Base-by-base conservation (phyloP, 2,113 vertebrate genomes). In the Xenotilapia flavipinnis region DNA sequence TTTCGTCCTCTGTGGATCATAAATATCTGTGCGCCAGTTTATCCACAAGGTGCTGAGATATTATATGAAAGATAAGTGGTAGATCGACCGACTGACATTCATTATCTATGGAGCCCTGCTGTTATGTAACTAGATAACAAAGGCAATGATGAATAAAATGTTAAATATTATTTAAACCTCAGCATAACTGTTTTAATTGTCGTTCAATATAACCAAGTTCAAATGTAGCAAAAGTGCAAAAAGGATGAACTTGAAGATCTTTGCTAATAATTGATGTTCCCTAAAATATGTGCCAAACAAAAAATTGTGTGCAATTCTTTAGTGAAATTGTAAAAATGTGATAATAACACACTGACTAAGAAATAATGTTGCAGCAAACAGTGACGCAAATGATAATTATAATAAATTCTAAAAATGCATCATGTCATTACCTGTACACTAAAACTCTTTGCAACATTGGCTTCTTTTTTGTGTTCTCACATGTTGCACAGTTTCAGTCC, bases 391-490 rank as follows among this genome's bases (percentile, higher is more conserved):
- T 51, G 10, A 75, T 75, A 19, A 73, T 26, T 3, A 12, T 28
- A 38, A 36, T 36, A 1, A 0, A 75, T 17, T 28, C 23, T 47
- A 5, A 23, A 65, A 54, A 15, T 9, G 21, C 31, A 33, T 80
- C 21, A 5, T 23, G 5, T 36, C 13, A 28, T 38, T 38, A 7
- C 9, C 2, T 83, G 73, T 11, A 28, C 15, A 40, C 3, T 19
- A 7, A 77, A 31, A n/a, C 7, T 1, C 36, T 4, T 82, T 79
- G 54, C 49, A 6, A 81, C 62, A 56, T 81, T 38, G 19, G 13
- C n/a, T 86, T 83, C 10, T 65, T 86, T 85, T 82, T 90, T 38
- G 40, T 89, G 55, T 80, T 75, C 87, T 81, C 12, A 3, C 70
- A 88, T 65, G 51, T 83, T 79, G 42, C n/a, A 47, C 60, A 55